A percentile compares a stretch with the other conserved stretches of the same genome.
Conservation (phyloP, 1,140 invertebrate species). For the Brachionus asplanchnoidis region DNA sequence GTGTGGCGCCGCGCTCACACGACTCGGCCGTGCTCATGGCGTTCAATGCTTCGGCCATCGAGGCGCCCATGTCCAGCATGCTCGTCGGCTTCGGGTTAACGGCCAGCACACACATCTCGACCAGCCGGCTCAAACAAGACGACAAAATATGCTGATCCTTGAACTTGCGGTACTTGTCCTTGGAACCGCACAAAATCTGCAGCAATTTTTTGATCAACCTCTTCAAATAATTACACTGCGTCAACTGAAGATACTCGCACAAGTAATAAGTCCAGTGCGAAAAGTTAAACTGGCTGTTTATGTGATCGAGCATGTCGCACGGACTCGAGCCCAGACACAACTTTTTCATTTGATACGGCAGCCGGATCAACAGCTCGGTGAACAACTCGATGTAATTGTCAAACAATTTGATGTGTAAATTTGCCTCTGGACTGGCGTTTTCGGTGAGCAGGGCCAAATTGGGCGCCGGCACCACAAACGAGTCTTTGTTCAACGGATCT, state of each 20-base stretch:
- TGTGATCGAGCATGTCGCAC: background rate
- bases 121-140: conserved; percentile 56
- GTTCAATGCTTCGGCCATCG: conserved; percentile 47
- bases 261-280: conserved; percentile 70
- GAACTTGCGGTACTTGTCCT: conserved; percentile 86
- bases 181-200: conserved; percentile 85
- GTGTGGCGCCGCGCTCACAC: conserved; percentile 65
- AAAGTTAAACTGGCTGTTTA: conserved; percentile 26
- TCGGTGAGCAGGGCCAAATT: background rate
- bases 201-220: conserved; percentile 66
- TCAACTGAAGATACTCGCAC: conserved; percentile 93
- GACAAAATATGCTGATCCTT: conserved; percentile 78
- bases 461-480: conserved; percentile 20
- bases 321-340: conserved; percentile 45
- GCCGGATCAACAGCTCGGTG: conserved; percentile 84
- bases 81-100: conserved; percentile 48
- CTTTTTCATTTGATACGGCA: conserved; percentile 76
- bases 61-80: conserved; percentile 43
- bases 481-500: conserved; percentile 36
- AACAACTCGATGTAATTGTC: conserved; percentile 60
- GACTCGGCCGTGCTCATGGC: conserved; percentile 77
- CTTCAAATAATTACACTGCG: conserved; percentile 60
- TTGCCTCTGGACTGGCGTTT: background rate
- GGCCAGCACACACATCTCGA: conserved; percentile 48
- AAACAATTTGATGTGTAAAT: background rate